Percentiles rank a stretch among this genome's conserved stretches.
These are phyloP conservation scores for Drosophila nigrodunni DNA, from an alignment of 1,140 invertebrate genomes.

Conservation along the genomic window DNA sequence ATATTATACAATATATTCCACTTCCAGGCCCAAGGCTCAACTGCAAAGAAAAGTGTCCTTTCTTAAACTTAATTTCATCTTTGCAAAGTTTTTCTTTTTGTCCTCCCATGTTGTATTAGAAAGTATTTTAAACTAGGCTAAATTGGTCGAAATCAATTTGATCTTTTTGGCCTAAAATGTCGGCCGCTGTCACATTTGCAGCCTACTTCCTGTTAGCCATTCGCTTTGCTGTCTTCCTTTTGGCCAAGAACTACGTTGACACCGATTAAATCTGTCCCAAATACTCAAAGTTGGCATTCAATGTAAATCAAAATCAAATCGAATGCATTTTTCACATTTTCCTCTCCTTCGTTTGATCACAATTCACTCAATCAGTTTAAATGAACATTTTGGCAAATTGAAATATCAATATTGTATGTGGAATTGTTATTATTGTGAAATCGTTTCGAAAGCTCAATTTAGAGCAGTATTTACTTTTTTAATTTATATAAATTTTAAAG, in stretches of 20 bases:
- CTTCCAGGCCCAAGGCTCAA: too few relatives aligned
- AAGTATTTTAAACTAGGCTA: conserved; percentile 70
- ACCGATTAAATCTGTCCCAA: conserved; percentile 44
- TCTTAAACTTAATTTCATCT: conserved; percentile 8
- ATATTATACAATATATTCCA: too few relatives aligned
- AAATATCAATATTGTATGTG: conserved; percentile 10
- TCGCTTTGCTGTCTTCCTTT: conserved; percentile 20
- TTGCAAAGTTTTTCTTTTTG: conserved; percentile 16
- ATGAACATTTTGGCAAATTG: conserved; percentile 1
- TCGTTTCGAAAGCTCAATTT: conserved; percentile 2
- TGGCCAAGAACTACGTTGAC: conserved; percentile 35
- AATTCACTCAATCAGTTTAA: conserved; percentile 2
- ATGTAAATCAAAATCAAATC: conserved; percentile 18
- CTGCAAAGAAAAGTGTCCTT: background rate
- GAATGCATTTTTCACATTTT: conserved; percentile 2
- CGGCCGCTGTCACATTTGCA: background rate
- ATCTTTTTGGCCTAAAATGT: conserved; percentile 3
- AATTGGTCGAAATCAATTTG: conserved; percentile 37
- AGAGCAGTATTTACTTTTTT: background rate
- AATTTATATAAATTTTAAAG: background rate
- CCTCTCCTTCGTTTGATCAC: background rate
- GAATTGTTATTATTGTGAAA: background rate
- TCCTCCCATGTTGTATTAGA: conserved; percentile 54
- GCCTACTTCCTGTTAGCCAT: conserved; percentile 19
- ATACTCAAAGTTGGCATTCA: conserved; percentile 26